Conservation (phyloP, 2,797 vertebrate genomes). For the Schizopygopsis malacanthus region DNA sequence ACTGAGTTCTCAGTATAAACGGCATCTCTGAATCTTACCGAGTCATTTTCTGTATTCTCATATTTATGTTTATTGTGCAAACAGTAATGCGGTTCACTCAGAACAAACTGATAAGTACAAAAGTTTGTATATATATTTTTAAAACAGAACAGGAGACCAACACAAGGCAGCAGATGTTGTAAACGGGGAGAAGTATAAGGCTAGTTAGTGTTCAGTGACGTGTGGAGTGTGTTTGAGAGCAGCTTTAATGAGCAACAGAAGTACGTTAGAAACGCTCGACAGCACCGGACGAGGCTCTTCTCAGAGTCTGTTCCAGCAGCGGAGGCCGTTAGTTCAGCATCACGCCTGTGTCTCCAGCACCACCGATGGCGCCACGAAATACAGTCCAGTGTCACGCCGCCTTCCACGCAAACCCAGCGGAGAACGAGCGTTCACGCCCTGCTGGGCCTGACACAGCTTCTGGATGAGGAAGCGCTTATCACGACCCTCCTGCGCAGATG, state of each 20-base stretch:
- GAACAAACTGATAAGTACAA: not conserved
- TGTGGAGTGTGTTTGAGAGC: not conserved
- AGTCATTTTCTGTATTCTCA: not conserved
- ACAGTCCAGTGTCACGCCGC: not conserved
- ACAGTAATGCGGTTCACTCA: not conserved
- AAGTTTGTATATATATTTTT: not conserved
- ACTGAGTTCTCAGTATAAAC: not conserved
- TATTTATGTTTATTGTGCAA: not conserved
- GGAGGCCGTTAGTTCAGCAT: not conserved
- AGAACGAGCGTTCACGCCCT: not conserved
- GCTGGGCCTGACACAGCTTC: constrained; percentile 86
- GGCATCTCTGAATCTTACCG: not conserved
- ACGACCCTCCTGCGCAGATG: constrained; percentile 78
- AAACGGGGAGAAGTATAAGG: not conserved
- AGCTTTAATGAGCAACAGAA: not conserved
- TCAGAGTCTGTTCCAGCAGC: not conserved
- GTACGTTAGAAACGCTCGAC: not conserved
- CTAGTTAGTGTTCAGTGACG: not conserved
- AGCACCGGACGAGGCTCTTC: not conserved
- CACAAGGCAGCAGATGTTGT: not conserved
- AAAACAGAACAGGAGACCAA: not conserved
- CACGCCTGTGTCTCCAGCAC: constrained; percentile 26
- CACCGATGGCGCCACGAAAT: not conserved
- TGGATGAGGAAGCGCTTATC: constrained; percentile 91
- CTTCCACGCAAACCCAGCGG: not conserved